Base-by-base conservation (phyloP, 2,113 vertebrate species). In the Corydoras sp. region DNA sequence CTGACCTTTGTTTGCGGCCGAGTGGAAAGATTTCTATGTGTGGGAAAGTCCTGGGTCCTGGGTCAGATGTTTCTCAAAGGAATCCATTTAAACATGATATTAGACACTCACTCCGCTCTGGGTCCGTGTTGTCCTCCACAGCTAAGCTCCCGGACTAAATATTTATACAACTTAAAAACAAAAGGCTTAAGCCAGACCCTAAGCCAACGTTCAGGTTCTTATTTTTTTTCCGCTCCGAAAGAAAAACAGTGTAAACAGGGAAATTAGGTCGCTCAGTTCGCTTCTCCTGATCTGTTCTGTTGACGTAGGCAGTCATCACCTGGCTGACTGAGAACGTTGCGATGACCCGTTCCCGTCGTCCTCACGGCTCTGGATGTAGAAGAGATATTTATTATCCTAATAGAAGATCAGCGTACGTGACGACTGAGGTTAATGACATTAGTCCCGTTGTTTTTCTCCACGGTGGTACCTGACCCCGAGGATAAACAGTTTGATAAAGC, bases 141-240 rank as follows among this genome's bases (percentile, higher is more conserved):
- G 49, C 55, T 53, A 18, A 60, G 62, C 54, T n/a, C 9, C 55
- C 15, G 0, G 2, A 56, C 49, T 58, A 73, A 73, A 73, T 73
- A 73, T 73, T 73, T 73, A 73, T 49, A 24, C 64, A 14, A 51
- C 49, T 43, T 4, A 66, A 60, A 73, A 73, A 73, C 71, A 60
- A 60, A 65, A 54, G 64, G 32, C 61, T 54, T 24, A 5, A 15
- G 31, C n/a, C 66, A 61, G 43, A 29, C 30, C 58, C 43, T 54
- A 11, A 35, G 15, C 48, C 32, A 35, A 48, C 7, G 10, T 29
- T 50, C 48, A 24, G 14, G 18, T 58, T 58, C 10, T 5, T 13
- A 30, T 12, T 49, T 31, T 9, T 2, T 18, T 51, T 24, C n/a
- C 10, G 35, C 62, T 32, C 48, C 6, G 14, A 43, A 31, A 58